Evolutionary conservation across 1,140 invertebrate species (phyloP).

Genomic region (Cherax quadricarinatus): DNA sequence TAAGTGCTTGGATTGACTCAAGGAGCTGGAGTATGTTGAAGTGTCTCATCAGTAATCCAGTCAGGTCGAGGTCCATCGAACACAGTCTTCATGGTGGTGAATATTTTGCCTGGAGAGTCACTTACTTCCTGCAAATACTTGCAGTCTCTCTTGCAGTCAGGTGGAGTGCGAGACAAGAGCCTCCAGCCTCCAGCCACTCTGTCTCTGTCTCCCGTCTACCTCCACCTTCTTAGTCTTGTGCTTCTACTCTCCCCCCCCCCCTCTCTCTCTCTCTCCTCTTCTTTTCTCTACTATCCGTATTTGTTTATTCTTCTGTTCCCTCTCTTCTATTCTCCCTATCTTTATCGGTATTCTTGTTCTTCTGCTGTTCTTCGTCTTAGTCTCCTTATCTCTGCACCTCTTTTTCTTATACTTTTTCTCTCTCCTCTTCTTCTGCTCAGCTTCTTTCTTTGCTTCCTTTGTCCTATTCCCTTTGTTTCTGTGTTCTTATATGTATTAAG

Average conservation of each 20-base stretch:
- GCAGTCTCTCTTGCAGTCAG: too few relatives aligned
- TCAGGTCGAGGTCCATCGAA: neutral
- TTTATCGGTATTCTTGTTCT: too few relatives aligned
- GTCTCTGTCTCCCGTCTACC: neutral
- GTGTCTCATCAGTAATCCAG: neutral
- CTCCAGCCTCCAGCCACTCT: too few relatives aligned
- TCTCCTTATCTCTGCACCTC: too few relatives aligned
- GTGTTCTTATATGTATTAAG: too few relatives aligned
- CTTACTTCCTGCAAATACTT: neutral
- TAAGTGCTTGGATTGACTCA: neutral
- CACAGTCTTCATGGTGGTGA: neutral
- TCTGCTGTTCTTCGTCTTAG: too few relatives aligned
- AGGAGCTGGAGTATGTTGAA: neutral
- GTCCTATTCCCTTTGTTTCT: too few relatives aligned
- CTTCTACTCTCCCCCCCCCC: neutral
- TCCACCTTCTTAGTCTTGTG: neutral
- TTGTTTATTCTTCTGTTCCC: neutral
- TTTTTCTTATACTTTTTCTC: too few relatives aligned
- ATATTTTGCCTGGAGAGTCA: constrained; percentile 3
- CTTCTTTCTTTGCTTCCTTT: too few relatives aligned
- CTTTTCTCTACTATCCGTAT: neutral
- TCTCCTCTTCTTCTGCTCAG: too few relatives aligned
- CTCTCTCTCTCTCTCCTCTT: neutral
- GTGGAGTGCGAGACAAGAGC: too few relatives aligned
- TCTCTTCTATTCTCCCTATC: too few relatives aligned